Conservation (phyloP, 2,113 vertebrate species). For the Brachypodius melanocephalos region DNA sequence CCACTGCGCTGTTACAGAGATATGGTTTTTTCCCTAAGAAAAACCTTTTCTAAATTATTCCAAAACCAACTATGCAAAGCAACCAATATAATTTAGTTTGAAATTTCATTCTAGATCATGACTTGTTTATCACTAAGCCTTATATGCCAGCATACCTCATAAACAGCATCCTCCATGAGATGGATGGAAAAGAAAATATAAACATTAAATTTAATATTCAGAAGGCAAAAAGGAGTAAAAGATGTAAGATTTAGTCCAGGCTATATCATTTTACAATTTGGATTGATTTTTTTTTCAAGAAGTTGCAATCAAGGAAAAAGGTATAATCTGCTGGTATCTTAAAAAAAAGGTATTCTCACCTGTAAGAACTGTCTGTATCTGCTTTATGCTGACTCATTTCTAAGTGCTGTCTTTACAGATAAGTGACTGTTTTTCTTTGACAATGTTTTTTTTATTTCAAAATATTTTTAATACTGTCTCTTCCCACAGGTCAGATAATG, state of each 20-base stretch:
- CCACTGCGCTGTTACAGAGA: accelerated
- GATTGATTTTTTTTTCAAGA: neutral
- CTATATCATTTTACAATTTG: neutral
- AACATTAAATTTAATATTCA: neutral
- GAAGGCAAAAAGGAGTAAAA: neutral
- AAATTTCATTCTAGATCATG: neutral
- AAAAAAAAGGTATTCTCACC: neutral
- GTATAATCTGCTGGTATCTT: neutral
- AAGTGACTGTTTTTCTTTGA: neutral
- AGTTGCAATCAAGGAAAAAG: neutral
- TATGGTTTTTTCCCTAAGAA: neutral
- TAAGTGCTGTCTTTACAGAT: neutral
- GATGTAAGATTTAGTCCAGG: neutral
- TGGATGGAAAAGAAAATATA: neutral
- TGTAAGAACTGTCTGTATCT: neutral
- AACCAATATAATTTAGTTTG: neutral
- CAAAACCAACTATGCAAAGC: neutral
- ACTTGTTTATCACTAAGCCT: neutral
- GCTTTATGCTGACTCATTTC: neutral
- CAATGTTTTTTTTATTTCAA: neutral
- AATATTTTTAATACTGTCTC: neutral
- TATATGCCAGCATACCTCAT: neutral
- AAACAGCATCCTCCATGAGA: neutral
- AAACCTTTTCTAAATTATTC: neutral
- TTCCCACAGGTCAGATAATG: neutral